A percentile compares a stretch with the other conserved stretches of the same genome.
These are phyloP conservation scores for Picus viridis DNA, from an alignment of 2,797 vertebrate species.

Conservation along the genomic window DNA sequence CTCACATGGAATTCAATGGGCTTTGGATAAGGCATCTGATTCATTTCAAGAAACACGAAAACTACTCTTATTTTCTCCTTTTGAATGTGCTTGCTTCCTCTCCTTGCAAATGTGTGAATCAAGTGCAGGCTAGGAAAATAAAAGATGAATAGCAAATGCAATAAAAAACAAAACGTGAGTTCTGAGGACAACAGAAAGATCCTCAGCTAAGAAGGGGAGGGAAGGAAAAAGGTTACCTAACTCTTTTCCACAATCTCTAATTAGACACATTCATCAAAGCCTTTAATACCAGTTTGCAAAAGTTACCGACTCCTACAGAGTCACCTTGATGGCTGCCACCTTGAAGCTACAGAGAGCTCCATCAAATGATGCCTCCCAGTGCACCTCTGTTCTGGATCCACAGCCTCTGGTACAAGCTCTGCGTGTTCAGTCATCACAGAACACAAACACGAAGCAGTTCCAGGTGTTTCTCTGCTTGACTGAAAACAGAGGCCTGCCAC, in stretches of 20 bases:
- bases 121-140: conserved; percentile 27
- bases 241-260: neutral
- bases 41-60: conserved; percentile 15
- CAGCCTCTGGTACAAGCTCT: neutral
- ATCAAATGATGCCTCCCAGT: neutral
- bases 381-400: neutral
- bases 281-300: neutral
- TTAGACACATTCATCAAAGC: neutral
- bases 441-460: neutral
- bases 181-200: neutral
- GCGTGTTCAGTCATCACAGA: neutral
- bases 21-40: conserved; percentile 46
- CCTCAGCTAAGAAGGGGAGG: neutral
- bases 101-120: conserved; percentile 55
- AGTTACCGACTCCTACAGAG: neutral
- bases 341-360: neutral
- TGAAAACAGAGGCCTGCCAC: neutral
- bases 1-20: conserved; percentile 67
- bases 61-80: conserved; percentile 57
- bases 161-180: neutral
- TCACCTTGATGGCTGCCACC: neutral
- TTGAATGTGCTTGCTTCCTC: conserved; percentile 65
- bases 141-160: conserved; percentile 46
- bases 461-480: neutral
- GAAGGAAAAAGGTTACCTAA: neutral